Evolutionary conservation across 1,140 invertebrate genomes (phyloP).

Genomic region (Meloidogyne exigua): DNA sequence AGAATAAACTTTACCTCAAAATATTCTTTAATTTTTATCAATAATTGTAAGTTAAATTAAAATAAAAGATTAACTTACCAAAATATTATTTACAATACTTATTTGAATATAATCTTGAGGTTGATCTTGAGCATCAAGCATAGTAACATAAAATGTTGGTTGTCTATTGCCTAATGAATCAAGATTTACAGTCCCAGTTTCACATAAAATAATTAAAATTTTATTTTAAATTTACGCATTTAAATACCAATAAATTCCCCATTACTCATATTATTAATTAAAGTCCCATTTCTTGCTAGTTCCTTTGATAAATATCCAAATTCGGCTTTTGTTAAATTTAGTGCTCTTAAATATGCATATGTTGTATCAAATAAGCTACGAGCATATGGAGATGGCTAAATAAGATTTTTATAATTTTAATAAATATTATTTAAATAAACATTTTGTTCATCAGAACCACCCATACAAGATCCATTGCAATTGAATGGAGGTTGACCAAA

Average conservation of each 20-base stretch:
- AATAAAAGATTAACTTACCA: conserved; percentile 17
- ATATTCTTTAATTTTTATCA: neutral
- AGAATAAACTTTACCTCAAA: conserved; percentile 6
- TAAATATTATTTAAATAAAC: neutral
- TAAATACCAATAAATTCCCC: conserved; percentile 16
- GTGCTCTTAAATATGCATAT: conserved; percentile 34
- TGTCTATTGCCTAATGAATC: conserved; percentile 40
- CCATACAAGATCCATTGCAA: conserved; percentile 39
- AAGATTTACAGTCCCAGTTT: conserved; percentile 37
- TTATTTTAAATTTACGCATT: neutral
- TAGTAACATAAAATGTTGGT: conserved; percentile 37
- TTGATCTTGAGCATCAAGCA: conserved; percentile 23
- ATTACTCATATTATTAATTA: conserved; percentile 16
- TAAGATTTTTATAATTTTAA: neutral
- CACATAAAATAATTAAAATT: conserved; percentile 33
- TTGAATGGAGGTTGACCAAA: conserved; percentile 40
- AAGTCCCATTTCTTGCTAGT: conserved; percentile 24
- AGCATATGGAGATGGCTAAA: conserved; percentile 39
- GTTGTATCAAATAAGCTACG: conserved; percentile 38
- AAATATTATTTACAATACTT: conserved; percentile 15
- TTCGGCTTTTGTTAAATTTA: conserved; percentile 36
- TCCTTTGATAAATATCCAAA: neutral
- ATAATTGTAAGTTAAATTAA: neutral
- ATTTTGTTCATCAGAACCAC: conserved; percentile 32
- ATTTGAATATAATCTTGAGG: conserved; percentile 17